Conservation (phyloP, 2,888 invertebrate genomes). For the Heterodera filipjevi region DNA sequence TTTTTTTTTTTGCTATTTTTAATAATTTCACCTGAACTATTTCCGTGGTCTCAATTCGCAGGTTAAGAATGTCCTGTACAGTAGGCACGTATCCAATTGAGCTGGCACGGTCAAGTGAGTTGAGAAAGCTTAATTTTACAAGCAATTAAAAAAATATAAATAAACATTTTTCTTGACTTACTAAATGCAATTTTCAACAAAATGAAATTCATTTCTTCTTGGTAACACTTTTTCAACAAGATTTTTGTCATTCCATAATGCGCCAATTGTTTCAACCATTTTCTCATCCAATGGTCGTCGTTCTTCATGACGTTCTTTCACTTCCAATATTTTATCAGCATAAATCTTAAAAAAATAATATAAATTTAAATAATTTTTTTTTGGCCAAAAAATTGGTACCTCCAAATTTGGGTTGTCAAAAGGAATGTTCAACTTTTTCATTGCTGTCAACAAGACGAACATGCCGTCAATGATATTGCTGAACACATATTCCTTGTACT, state of each 20-base stretch:
- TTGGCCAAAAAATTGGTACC: too few relatives aligned
- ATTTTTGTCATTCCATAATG: constrained; percentile 51
- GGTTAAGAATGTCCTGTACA: not conserved
- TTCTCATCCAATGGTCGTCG: constrained; percentile 50
- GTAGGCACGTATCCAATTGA: not conserved
- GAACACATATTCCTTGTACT: constrained; percentile 55
- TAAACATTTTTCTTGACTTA: not conserved
- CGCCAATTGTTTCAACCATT: constrained; percentile 40
- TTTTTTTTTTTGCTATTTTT: not conserved
- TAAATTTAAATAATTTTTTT: constrained; percentile 23
- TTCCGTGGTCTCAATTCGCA: constrained; percentile 15
- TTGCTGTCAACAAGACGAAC: constrained; percentile 55
- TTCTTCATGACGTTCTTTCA: constrained; percentile 55
- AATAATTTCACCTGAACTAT: constrained; percentile 10
- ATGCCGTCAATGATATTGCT: constrained; percentile 57
- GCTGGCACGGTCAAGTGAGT: constrained; percentile 8
- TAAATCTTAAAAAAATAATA: not conserved
- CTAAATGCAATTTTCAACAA: not conserved
- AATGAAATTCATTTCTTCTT: constrained; percentile 1
- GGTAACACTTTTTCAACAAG: constrained; percentile 48
- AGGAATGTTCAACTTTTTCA: constrained; percentile 57
- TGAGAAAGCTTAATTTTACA: constrained; percentile 13
- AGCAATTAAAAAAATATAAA: not conserved
- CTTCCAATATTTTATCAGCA: constrained; percentile 41
- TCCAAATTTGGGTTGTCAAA: constrained; percentile 46